Conservation (phyloP, 2,113 vertebrate species). For the Passer domesticus region DNA sequence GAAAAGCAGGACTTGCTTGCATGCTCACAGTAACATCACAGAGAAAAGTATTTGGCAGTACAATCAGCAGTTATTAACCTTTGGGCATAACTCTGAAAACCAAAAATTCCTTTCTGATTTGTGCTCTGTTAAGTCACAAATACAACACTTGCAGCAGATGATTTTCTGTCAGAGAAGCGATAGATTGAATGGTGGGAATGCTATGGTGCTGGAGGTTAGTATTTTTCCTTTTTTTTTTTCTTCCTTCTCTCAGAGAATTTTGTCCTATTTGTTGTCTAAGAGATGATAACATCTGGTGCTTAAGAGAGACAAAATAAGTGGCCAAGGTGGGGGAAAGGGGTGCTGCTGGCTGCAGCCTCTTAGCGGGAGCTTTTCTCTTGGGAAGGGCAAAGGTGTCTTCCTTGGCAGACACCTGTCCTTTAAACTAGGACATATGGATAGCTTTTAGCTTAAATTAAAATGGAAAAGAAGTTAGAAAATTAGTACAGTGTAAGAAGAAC, state of each 20-base stretch:
- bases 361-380: not conserved
- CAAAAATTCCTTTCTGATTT: conserved; percentile 35
- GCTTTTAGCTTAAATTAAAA: conserved; percentile 38
- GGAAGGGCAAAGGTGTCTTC: not conserved
- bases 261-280: not conserved
- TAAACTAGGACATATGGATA: not conserved
- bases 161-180: conserved; percentile 15
- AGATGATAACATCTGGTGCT: not conserved
- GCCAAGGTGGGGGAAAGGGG: not conserved
- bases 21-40: not conserved
- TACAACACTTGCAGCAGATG: conserved; percentile 28
- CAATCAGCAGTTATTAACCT: conserved; percentile 33
- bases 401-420: not conserved
- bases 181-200: not conserved
- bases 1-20: conserved; percentile 9
- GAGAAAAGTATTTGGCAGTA: conserved; percentile 30
- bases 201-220: not conserved
- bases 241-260: not conserved
- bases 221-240: not conserved
- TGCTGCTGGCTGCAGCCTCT: not conserved
- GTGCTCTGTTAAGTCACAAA: conserved; percentile 6
- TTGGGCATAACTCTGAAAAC: conserved; percentile 32
- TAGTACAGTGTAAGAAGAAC: not conserved
- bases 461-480: conserved; percentile 40
- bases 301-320: not conserved